Evolutionary conservation across 2,888 invertebrate species (phyloP).

Genomic region (Eupithecia inturbata): DNA sequence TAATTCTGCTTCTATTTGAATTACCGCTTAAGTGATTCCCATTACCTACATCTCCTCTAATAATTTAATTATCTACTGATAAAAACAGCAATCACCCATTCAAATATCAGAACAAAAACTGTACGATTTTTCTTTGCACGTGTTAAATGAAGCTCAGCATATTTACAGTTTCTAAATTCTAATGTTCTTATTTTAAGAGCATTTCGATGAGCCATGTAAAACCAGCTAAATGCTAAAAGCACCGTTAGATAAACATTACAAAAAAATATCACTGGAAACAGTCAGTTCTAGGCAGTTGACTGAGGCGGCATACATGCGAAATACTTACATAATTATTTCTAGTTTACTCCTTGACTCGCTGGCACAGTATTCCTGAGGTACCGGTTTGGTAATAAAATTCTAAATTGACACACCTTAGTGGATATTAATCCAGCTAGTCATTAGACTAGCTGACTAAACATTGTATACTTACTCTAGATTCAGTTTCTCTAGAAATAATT

Average conservation of each 20-base stretch:
- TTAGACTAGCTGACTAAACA: not conserved
- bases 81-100: not conserved
- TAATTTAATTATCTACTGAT: not conserved
- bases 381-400: not conserved
- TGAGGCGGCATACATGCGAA: constrained; percentile 7
- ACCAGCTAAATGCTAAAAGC: not conserved
- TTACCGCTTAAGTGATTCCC: not conserved
- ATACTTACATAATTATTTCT: constrained; percentile 16
- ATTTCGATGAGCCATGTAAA: not conserved
- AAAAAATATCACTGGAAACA: not conserved
- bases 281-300: not conserved
- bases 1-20: not conserved
- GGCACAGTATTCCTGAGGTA: constrained; percentile 14
- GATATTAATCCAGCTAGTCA: too few species aligned
- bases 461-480: not conserved
- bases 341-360: constrained; percentile 3
- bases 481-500: not conserved
- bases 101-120: not conserved
- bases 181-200: not conserved
- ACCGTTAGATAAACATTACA: not conserved
- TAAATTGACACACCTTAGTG: constrained; percentile 9
- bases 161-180: not conserved
- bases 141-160: not conserved
- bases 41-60: not conserved
- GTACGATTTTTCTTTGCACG: not conserved